Evolutionary conservation across 2,797 vertebrate genomes (phyloP).

Genomic region (Phylloscopus collybita): DNA sequence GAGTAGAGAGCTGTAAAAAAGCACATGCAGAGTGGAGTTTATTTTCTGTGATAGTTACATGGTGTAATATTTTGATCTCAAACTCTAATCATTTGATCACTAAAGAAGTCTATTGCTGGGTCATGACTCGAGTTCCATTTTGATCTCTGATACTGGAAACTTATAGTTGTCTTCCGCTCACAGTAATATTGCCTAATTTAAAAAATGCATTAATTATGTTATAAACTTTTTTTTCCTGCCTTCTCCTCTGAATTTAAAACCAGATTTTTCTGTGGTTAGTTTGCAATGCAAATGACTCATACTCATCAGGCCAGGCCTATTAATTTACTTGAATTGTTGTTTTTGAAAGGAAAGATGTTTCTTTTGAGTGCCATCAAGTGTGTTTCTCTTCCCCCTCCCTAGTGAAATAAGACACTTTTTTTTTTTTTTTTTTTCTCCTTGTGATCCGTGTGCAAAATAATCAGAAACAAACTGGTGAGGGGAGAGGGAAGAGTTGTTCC

Average conservation of each 20-base stretch:
- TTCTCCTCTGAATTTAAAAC: constrained; percentile 4
- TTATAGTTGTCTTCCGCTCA: not conserved
- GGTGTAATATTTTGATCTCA: not conserved
- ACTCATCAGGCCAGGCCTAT: not conserved
- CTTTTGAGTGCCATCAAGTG: constrained; percentile 13
- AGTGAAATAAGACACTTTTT: not conserved
- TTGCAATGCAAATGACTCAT: constrained; percentile 40
- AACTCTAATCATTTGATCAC: not conserved
- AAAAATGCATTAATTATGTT: not conserved
- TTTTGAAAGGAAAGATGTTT: constrained; percentile 34
- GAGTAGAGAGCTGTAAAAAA: not conserved
- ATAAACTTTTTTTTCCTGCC: not conserved
- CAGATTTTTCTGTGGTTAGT: constrained; percentile 22
- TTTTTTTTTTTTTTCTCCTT: not conserved
- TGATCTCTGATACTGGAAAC: not conserved
- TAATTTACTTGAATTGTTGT: constrained; percentile 22
- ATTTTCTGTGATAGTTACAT: not conserved
- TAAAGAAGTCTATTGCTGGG: not conserved
- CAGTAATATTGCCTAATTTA: not conserved
- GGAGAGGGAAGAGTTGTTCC: not conserved
- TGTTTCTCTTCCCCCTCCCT: not conserved
- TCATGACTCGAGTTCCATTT: not conserved
- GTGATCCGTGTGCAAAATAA: not conserved
- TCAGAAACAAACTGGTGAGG: constrained; percentile 10
- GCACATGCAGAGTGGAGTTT: not conserved